These are phyloP conservation scores for Megalops cyprinoides DNA, from an alignment of 2,797 vertebrate species.

Conservation along the genomic window DNA sequence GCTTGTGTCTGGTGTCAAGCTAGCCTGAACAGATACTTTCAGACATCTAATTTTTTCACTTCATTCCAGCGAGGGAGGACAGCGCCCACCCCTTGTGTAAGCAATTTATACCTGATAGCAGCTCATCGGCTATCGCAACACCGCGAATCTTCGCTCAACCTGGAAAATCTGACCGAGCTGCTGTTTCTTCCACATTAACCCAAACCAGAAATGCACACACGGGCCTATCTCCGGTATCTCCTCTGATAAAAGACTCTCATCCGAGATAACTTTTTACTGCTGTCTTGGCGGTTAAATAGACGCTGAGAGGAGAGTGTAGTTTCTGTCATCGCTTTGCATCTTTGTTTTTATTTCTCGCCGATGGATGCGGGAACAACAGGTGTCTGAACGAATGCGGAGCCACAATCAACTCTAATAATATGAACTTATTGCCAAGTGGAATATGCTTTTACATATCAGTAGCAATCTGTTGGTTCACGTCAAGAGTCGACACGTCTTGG, in stretches of 20 bases:
- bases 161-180: not conserved
- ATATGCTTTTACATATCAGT: slow-evolving; percentile 85
- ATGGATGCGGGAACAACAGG: slow-evolving; percentile 61
- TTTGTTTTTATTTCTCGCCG: slow-evolving; percentile 25
- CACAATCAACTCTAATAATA: slow-evolving; percentile 78
- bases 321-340: slow-evolving; percentile 33
- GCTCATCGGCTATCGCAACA: slow-evolving; percentile 57
- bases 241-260: not conserved
- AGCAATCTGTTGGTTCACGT: slow-evolving; percentile 80
- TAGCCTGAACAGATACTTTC: slow-evolving; percentile 77
- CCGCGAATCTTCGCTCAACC: slow-evolving; percentile 47
- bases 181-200: not conserved
- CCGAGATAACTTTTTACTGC: slow-evolving; percentile 10
- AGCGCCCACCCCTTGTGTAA: slow-evolving; percentile 68
- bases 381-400: slow-evolving; percentile 59
- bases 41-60: slow-evolving; percentile 73
- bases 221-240: not conserved
- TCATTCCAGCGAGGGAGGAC: slow-evolving; percentile 72
- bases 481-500: slow-evolving; percentile 89
- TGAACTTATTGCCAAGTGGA: slow-evolving; percentile 87
- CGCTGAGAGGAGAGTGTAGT: slow-evolving; percentile 18
- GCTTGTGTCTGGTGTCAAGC: slow-evolving; percentile 71
- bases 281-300: slow-evolving; percentile 20
- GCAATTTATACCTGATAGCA: slow-evolving; percentile 72
- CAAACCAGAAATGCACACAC: not conserved